These are phyloP conservation scores for Castor canadensis DNA, from an alignment of 2,113 vertebrate species.

Conservation along the genomic window DNA sequence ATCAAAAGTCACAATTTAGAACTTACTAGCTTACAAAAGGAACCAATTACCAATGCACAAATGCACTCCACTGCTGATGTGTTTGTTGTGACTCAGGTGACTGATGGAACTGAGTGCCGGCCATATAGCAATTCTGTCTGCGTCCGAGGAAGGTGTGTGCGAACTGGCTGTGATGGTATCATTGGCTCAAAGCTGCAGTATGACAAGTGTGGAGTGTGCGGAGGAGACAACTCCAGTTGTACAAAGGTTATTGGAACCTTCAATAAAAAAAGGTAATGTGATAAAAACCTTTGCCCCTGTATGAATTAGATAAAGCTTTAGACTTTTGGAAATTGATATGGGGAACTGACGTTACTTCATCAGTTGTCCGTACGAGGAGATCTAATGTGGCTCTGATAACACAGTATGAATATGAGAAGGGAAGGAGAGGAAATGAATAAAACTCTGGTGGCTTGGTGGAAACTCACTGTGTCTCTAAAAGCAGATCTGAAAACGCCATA, in stretches of 20 bases:
- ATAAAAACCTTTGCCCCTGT: not conserved
- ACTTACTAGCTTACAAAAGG: not conserved
- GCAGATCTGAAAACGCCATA: not conserved
- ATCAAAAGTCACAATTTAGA: not conserved
- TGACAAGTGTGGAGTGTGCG: slow-evolving; percentile 96
- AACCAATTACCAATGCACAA: not conserved
- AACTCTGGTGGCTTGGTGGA: not conserved
- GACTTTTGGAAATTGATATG: not conserved
- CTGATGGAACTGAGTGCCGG: slow-evolving; percentile 95
- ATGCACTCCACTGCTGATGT: not conserved
- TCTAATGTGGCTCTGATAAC: not conserved
- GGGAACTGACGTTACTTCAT: not conserved
- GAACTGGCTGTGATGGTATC: slow-evolving; percentile 96
- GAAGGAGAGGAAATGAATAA: not conserved
- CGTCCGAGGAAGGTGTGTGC: slow-evolving; percentile 94
- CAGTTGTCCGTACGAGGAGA: not conserved
- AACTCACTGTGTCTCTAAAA: not conserved
- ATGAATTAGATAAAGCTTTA: not conserved
- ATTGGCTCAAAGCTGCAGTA: slow-evolving; percentile 98
- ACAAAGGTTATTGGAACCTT: slow-evolving; percentile 94
- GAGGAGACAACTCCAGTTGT: slow-evolving; percentile 95
- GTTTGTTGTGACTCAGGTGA: slow-evolving; percentile 85
- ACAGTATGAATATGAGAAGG: not conserved
- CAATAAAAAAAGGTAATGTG: slow-evolving; percentile 94
- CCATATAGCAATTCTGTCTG: slow-evolving; percentile 96